phyloP scores from a whole-genome alignment of 2,888 invertebrate species.

The Thereva nobilitata region DNA sequence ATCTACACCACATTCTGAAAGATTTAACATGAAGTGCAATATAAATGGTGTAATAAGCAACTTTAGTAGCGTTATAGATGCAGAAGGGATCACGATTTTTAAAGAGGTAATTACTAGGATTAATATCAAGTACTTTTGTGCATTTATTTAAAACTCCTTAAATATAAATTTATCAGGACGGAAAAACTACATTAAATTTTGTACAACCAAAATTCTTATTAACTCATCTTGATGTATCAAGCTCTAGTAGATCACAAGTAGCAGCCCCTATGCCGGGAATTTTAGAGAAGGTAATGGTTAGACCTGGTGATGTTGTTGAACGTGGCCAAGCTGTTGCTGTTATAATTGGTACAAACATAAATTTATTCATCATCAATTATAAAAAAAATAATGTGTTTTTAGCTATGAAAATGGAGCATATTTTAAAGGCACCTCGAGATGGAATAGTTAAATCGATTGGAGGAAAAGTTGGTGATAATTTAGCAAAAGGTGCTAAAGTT shows the following conservation, averaged over 20 bases:
- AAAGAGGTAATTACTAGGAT: conserved; percentile 60
- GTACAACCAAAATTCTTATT: conserved; percentile 66
- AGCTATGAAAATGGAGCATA: conserved; percentile 99
- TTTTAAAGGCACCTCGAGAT: conserved; percentile 80
- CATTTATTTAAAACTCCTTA: not conserved
- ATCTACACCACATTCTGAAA: conserved; percentile 54
- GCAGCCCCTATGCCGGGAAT: conserved; percentile 96
- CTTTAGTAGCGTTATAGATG: conserved; percentile 63
- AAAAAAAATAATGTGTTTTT: not conserved
- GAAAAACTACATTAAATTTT: conserved; percentile 68
- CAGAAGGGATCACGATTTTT: conserved; percentile 67
- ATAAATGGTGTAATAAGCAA: conserved; percentile 63
- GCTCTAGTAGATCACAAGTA: conserved; percentile 63
- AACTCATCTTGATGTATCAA: conserved; percentile 54
- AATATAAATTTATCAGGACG: conserved; percentile 63
- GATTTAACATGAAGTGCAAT: conserved; percentile 59
- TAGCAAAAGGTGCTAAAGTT: conserved; percentile 73
- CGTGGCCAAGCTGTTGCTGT: conserved; percentile 90
- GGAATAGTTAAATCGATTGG: conserved; percentile 75
- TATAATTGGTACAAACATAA: conserved; percentile 66
- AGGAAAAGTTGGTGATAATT: conserved; percentile 78
- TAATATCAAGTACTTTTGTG: not conserved
- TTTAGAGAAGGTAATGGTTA: conserved; percentile 86
- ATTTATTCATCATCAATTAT: not conserved
- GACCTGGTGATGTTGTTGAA: conserved; percentile 77